Percentiles rank a stretch among this genome's conserved stretches.
Evolutionary conservation across 2,797 vertebrate genomes (phyloP).

Genomic region (Caiman crocodilus): DNA sequence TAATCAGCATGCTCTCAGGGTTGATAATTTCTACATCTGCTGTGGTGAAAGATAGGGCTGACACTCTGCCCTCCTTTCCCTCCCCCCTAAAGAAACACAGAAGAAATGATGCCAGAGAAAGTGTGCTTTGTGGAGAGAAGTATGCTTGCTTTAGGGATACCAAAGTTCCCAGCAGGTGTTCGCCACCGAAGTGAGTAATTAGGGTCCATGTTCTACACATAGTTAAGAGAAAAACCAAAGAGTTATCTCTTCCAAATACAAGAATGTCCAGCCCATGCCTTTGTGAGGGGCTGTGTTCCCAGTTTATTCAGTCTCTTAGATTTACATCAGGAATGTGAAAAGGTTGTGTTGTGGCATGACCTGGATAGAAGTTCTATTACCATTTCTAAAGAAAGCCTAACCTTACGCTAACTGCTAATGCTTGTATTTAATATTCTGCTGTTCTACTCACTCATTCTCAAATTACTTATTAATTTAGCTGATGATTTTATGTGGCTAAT

Average conservation of each 20-base stretch:
- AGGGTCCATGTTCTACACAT: rapidly evolving
- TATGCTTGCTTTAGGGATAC: no score
- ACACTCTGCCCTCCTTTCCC: not conserved
- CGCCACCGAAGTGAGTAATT: not conserved
- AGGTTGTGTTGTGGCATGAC: not conserved
- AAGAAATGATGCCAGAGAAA: not conserved
- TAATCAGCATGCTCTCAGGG: not conserved
- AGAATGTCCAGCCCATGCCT: rapidly evolving
- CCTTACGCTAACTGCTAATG: slow-evolving; percentile 15
- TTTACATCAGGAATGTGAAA: not conserved
- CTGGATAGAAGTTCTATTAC: slow-evolving; percentile 29
- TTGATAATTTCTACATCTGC: not conserved
- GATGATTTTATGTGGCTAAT: slow-evolving; percentile 68
- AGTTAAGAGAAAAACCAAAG: not conserved
- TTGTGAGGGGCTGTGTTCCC: not conserved
- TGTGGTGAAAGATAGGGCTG: not conserved
- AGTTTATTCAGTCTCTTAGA: not conserved
- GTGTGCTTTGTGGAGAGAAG: no score
- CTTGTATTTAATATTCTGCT: slow-evolving; percentile 43
- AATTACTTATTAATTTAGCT: slow-evolving; percentile 73
- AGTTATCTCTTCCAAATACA: not conserved
- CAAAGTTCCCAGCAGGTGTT: no score
- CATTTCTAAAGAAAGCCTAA: slow-evolving; percentile 40
- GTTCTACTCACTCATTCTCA: slow-evolving; percentile 44
- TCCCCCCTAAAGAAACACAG: not conserved